These are phyloP conservation scores for Nomada ferruginata DNA, from an alignment of 2,888 invertebrate genomes.

Conservation along the genomic window DNA sequence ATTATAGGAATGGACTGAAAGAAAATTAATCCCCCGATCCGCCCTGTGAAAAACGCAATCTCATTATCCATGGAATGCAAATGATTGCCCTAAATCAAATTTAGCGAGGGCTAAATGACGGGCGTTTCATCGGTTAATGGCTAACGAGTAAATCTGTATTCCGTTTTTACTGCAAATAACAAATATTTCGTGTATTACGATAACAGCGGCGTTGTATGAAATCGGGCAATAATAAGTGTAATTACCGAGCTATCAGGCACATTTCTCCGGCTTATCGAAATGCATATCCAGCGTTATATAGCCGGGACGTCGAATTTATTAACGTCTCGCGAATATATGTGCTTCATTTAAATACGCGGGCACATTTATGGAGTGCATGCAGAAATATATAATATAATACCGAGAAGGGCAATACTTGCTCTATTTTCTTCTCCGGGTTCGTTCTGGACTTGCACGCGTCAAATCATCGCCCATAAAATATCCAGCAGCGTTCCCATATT, in stretches of 20 bases:
- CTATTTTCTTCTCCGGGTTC: constrained; percentile 22
- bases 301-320: constrained; percentile 69
- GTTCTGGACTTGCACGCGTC: background rate
- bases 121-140: constrained; percentile 1
- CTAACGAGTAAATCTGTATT: background rate
- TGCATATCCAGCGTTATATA: constrained; percentile 30
- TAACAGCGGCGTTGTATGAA: constrained; percentile 25
- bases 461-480: background rate
- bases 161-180: constrained; percentile 3
- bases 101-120: background rate
- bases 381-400: constrained; percentile 31
- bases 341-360: constrained; percentile 69
- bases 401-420: constrained; percentile 35
- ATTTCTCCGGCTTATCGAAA: constrained; percentile 34
- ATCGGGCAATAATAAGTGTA: constrained; percentile 42
- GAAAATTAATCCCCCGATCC: background rate
- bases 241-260: constrained; percentile 29
- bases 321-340: constrained; percentile 74
- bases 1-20: background rate
- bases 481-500: too few species aligned
- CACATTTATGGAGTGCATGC: constrained; percentile 49
- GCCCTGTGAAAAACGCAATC: background rate
- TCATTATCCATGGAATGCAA: constrained; percentile 6
- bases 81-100: background rate
- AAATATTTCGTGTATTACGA: background rate